A percentile compares a stretch with the other conserved stretches of the same genome.
Conservation (phyloP, 2,113 vertebrate genomes). For the Atractosteus spatula region DNA sequence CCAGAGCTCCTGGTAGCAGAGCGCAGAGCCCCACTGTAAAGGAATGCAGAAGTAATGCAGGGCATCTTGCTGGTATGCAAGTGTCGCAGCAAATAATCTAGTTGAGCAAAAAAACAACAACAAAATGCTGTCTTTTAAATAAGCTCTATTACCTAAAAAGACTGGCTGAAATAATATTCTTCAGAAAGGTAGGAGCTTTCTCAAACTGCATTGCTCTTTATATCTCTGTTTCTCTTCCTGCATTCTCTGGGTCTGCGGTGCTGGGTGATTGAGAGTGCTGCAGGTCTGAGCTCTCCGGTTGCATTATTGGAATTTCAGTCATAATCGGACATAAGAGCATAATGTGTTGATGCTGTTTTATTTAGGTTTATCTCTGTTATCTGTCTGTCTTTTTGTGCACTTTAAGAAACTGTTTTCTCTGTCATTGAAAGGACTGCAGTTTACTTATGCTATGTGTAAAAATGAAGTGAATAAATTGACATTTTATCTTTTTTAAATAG, state of each 20-base stretch:
- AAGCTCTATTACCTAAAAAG: neutral
- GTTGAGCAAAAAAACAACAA: neutral
- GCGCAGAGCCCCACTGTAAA: conserved; percentile 31
- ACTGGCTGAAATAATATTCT: neutral
- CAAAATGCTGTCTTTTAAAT: neutral
- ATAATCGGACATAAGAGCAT: too few species aligned
- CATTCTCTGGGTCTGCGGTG: neutral
- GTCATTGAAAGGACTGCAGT: neutral
- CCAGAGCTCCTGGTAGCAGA: conserved; percentile 23
- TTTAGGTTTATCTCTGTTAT: too few species aligned
- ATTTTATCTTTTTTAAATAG: neutral
- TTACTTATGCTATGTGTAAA: neutral
- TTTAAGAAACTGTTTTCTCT: too few species aligned
- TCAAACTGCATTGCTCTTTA: neutral
- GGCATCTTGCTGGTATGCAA: conserved; percentile 11
- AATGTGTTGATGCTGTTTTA: too few species aligned
- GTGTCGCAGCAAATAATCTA: conserved; percentile 9
- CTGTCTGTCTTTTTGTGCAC: too few species aligned
- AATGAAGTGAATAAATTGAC: neutral
- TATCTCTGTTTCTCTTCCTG: neutral
- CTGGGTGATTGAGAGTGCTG: too few species aligned
- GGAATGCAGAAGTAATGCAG: conserved; percentile 33
- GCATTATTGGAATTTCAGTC: too few species aligned
- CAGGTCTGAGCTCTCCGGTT: too few species aligned
- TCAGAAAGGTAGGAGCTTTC: conserved; percentile 11